Evolutionary conservation across 2,113 vertebrate genomes (phyloP).

Genomic region (Herpetotheres cachinnans): DNA sequence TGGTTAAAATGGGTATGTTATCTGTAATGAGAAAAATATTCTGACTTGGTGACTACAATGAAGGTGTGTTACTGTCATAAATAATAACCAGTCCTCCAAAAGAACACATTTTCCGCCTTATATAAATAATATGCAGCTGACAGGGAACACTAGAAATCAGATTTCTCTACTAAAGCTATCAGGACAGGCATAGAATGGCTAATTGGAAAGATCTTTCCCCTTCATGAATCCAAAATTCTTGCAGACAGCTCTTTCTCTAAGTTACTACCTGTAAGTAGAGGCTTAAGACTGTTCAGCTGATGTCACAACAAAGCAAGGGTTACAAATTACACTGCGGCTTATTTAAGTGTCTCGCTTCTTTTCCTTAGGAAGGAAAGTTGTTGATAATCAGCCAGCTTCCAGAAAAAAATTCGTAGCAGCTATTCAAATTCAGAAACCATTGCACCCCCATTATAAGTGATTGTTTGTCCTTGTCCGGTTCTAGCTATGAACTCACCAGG

Average conservation of each 20-base stretch:
- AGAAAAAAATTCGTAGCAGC: not conserved
- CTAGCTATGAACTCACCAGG: too few species aligned
- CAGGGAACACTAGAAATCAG: not conserved
- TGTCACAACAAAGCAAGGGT: too few species aligned
- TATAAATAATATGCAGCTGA: not conserved
- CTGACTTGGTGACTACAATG: not conserved
- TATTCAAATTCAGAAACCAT: not conserved
- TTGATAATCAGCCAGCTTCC: not conserved
- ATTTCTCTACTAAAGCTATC: not conserved
- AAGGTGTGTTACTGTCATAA: not conserved
- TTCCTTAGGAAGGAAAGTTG: not conserved
- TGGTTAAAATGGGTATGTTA: not conserved
- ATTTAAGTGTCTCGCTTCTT: not conserved
- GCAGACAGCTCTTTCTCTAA: not conserved
- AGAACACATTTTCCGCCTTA: not conserved
- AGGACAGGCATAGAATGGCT: not conserved
- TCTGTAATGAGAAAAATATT: not conserved
- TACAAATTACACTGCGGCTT: not conserved
- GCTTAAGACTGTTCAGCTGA: not conserved
- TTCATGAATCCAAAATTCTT: not conserved
- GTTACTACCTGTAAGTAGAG: not conserved
- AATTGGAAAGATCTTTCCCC: not conserved
- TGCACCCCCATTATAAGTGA: accelerated
- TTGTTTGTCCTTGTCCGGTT: not conserved
- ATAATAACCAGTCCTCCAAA: not conserved